Percentiles rank a stretch among this genome's conserved stretches.
phyloP scores from a whole-genome alignment of 2,888 invertebrate genomes.

The Stomorhina lunata region DNA sequence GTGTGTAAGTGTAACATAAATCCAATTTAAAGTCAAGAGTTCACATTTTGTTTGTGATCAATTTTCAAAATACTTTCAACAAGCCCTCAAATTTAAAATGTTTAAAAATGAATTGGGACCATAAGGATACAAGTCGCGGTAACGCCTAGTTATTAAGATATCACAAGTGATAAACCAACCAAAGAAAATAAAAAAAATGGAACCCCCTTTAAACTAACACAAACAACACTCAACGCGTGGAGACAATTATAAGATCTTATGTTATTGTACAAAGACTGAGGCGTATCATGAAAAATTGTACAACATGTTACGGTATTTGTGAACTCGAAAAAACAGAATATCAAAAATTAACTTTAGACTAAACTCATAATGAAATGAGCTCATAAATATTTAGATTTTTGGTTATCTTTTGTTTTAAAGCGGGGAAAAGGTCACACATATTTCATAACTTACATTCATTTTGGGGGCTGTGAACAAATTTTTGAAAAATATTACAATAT shows the following conservation, averaged over 20 bases:
- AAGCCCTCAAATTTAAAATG: neutral
- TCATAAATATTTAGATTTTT: slow-evolving; percentile 29
- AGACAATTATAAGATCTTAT: slow-evolving; percentile 45
- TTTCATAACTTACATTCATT: neutral
- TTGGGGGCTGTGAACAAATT: slow-evolving; percentile 20
- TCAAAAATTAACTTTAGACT: neutral
- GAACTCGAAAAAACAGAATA: neutral
- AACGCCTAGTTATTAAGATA: slow-evolving; percentile 60
- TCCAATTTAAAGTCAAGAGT: slow-evolving; percentile 1
- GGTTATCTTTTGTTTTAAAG: slow-evolving; percentile 7
- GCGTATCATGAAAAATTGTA: slow-evolving; percentile 39
- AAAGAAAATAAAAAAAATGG: no score
- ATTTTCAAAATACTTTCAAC: neutral
- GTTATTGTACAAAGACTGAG: slow-evolving; percentile 1
- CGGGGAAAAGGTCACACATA: slow-evolving; percentile 25
- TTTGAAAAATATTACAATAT: slow-evolving; percentile 33
- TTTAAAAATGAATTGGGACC: neutral
- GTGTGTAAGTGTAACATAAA: slow-evolving; percentile 5
- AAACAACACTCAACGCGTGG: slow-evolving; percentile 32
- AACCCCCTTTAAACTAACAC: neutral
- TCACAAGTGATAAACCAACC: slow-evolving; percentile 52
- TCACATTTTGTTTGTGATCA: slow-evolving; percentile 20
- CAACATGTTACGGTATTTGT: slow-evolving; percentile 40
- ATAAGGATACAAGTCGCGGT: slow-evolving; percentile 40
- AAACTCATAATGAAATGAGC: slow-evolving; percentile 6